Evolutionary conservation across 2,113 vertebrate species (phyloP).

Genomic region (Lagopus leucura): DNA sequence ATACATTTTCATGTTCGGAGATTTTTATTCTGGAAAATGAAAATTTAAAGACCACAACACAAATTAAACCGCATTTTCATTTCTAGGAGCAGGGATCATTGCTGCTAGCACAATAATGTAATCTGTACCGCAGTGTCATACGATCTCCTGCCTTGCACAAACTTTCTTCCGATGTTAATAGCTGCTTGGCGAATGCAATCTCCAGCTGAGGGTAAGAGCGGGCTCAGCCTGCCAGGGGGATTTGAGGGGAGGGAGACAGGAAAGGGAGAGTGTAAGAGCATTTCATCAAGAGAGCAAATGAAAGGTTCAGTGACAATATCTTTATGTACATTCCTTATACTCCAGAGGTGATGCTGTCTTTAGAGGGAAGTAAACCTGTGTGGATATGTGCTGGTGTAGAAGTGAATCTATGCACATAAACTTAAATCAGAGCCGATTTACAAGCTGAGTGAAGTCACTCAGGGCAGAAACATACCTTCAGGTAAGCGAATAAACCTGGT

Average conservation of each 20-base stretch:
- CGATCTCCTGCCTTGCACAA: conserved; percentile 52
- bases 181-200: conserved; percentile 42
- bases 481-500: conserved; percentile 30
- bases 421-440: conserved; percentile 24
- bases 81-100: conserved; percentile 54
- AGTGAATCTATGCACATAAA: conserved; percentile 42
- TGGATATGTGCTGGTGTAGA: not conserved
- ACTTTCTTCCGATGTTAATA: conserved; percentile 48
- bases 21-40: conserved; percentile 76
- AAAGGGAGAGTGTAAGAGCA: conserved; percentile 9
- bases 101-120: conserved; percentile 48
- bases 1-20: conserved; percentile 68
- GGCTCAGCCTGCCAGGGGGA: conserved; percentile 22
- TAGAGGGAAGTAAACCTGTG: conserved; percentile 42
- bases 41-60: conserved; percentile 71
- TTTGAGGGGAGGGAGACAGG: not conserved
- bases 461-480: not conserved
- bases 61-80: conserved; percentile 76
- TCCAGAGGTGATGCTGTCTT: conserved; percentile 33
- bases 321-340: conserved; percentile 35
- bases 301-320: conserved; percentile 53
- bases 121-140: not conserved
- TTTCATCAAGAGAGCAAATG: conserved; percentile 63
- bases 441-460: not conserved
- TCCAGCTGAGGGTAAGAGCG: not conserved